These are phyloP conservation scores for Lycaena phlaeas DNA, from an alignment of 2,888 invertebrate species.

Conservation along the genomic window DNA sequence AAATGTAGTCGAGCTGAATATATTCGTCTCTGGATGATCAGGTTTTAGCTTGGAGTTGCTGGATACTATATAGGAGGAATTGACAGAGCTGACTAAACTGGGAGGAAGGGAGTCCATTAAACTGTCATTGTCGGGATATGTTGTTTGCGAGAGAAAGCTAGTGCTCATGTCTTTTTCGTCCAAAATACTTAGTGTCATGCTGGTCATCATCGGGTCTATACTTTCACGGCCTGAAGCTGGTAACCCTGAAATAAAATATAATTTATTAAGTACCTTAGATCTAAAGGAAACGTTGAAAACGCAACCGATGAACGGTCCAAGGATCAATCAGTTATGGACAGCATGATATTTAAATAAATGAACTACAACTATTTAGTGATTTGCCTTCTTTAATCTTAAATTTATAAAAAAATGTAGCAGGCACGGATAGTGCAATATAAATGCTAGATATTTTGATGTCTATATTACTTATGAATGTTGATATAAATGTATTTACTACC, in stretches of 20 bases:
- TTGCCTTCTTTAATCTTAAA: no score
- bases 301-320: no score
- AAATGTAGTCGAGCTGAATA: constrained; percentile 61
- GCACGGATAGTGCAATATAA: no score
- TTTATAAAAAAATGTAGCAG: no score
- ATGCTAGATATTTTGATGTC: no score
- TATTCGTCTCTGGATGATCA: constrained; percentile 42
- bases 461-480: no score
- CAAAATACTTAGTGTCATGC: constrained; percentile 64
- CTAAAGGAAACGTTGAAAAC: no score
- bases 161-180: constrained; percentile 71
- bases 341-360: no score
- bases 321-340: no score
- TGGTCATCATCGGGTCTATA: constrained; percentile 61
- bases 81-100: constrained; percentile 58
- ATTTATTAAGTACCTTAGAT: no score
- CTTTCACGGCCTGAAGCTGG: constrained; percentile 50
- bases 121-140: constrained; percentile 61
- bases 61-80: constrained; percentile 53
- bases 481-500: constrained; percentile 31
- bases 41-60: constrained; percentile 38
- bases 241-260: constrained; percentile 38
- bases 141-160: constrained; percentile 64
- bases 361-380: no score
- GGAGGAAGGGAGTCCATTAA: constrained; percentile 61